Base-by-base conservation (phyloP, 2,113 vertebrate genomes). In the Piaya cayana region DNA sequence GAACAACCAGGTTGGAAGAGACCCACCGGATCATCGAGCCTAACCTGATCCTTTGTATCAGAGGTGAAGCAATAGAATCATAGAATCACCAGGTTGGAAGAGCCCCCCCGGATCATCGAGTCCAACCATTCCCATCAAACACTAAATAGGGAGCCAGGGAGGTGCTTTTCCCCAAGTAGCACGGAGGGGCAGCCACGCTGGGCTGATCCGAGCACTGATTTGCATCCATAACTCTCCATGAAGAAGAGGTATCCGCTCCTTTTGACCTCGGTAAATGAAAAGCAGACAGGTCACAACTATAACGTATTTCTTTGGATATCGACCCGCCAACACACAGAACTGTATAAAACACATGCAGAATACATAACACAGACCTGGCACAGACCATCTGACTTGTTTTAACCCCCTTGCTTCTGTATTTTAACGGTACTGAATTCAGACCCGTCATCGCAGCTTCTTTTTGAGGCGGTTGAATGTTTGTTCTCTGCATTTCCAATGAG, bases 191-290 rank as follows among this genome's bases (percentile, higher is more conserved):
- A 94, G 86, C 90, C 71, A 70, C 72, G 50, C 76, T 92, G 70
- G 90, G 93, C 93, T 96, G 93, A 82, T 92, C 74, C 92, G 76
- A 59, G 88, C 84, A 60, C 34, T 50, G 58, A 95, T 96, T 96
- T 96, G 29, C 95, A 95, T 96, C 70, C 5, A 58, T 97, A 95
- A 92, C 87, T 90, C 72, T 59, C 94, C 80, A 3, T 92, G 93
- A 96, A 94, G 93, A 92, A 95, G 94, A 97, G 82, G 93, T 88
- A 95, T 94, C 93, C 93, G 75, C 86, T 96, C 75, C 16, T 67
- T 80, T 45, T 96, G 95, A 96, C 94, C 94, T 87, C 56, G 64
- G 81, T 84, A 95, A 97, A 96, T 96, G 88, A 95, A 90, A 96
- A 96, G 53, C 96, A 96, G 96, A 88, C 67, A 93, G 94, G 93